Percentiles rank a stretch among this genome's conserved stretches.
phyloP scores from a whole-genome alignment of 2,888 invertebrate species.

The Nomada fucata region DNA sequence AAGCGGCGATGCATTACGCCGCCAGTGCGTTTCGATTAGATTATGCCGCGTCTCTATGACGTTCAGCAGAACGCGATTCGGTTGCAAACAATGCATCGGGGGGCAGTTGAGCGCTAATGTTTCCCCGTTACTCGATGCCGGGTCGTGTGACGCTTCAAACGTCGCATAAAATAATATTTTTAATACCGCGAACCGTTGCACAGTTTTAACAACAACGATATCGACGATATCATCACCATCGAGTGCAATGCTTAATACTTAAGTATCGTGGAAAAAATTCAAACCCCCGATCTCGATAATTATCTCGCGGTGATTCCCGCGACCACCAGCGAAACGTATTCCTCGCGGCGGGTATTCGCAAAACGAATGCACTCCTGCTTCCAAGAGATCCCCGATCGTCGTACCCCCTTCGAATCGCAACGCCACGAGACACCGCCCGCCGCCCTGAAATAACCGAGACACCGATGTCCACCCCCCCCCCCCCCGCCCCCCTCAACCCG shows the following conservation, averaged over 20 bases:
- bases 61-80: conserved; percentile 41
- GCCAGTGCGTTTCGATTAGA: conserved; percentile 48
- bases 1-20: conserved; percentile 27
- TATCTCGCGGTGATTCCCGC: no score
- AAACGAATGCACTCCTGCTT: no score
- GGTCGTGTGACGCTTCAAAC: neutral
- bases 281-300: no score
- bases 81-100: conserved; percentile 41
- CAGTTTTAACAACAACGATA: neutral
- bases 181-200: neutral
- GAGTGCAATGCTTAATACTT: no score
- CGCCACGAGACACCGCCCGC: no score
- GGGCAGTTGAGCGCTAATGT: conserved; percentile 24
- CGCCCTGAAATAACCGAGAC: neutral
- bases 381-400: no score
- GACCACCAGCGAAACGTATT: no score
- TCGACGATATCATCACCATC: neutral
- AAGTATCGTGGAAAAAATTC: no score
- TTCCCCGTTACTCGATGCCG: conserved; percentile 23
- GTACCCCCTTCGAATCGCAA: no score
- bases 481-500: no score
- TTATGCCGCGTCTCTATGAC: conserved; percentile 41
- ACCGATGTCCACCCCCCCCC: neutral
- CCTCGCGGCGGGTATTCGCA: no score
- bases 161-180: conserved; percentile 1